These are phyloP conservation scores for Pyrrhosoma nymphula DNA, from an alignment of 2,888 invertebrate species.

Conservation along the genomic window DNA sequence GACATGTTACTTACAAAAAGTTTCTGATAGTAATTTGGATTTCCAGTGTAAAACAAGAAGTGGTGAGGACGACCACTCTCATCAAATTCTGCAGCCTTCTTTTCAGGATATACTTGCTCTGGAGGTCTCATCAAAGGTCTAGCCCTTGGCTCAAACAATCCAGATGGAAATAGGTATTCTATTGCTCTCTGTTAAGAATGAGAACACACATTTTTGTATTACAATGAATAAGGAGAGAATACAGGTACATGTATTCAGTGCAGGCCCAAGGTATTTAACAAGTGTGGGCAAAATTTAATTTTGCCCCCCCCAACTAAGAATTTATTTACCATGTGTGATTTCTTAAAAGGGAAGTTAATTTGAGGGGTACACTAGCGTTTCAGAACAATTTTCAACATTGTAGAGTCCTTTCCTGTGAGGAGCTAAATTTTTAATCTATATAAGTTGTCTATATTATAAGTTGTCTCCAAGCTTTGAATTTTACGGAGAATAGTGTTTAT, in stretches of 20 bases:
- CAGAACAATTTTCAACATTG: too few species aligned
- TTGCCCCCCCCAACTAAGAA: neutral
- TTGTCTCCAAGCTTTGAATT: too few species aligned
- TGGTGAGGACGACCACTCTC: conserved; percentile 94
- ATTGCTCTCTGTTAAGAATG: conserved; percentile 86
- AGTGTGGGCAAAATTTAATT: too few species aligned
- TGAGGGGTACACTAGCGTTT: too few species aligned
- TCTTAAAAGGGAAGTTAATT: too few species aligned
- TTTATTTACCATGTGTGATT: neutral
- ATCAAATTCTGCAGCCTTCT: conserved; percentile 94
- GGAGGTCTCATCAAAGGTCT: conserved; percentile 95
- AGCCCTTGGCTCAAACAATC: conserved; percentile 90
- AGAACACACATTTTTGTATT: conserved; percentile 69
- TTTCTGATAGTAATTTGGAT: conserved; percentile 90
- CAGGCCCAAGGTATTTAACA: conserved; percentile 4
- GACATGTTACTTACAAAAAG: conserved; percentile 84
- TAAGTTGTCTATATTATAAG: too few species aligned
- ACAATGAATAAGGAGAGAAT: neutral
- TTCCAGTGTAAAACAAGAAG: conserved; percentile 94
- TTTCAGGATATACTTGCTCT: conserved; percentile 89
- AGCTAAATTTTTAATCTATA: too few species aligned
- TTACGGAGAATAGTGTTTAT: too few species aligned
- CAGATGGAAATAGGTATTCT: conserved; percentile 97
- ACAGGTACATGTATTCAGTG: conserved; percentile 59
- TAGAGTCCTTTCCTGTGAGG: too few species aligned